Conservation (phyloP, 1,140 invertebrate genomes). For the Brachionus sp. region DNA sequence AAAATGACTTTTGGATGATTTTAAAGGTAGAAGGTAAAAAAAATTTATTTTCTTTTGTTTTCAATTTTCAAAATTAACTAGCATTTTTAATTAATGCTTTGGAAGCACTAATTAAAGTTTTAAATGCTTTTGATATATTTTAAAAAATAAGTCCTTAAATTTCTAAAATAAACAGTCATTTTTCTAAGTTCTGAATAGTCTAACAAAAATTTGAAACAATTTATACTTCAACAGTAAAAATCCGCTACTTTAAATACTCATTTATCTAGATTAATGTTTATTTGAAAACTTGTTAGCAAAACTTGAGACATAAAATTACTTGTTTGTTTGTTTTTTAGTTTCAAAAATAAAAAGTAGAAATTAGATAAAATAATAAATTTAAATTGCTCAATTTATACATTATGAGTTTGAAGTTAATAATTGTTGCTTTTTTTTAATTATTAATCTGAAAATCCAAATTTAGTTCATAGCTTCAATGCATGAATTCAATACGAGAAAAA, state of each 20-base stretch:
- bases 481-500: neutral
- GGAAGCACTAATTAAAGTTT: too few species aligned
- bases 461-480: neutral
- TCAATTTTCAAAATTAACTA: too few species aligned
- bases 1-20: too few species aligned
- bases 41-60: too few species aligned
- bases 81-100: too few species aligned
- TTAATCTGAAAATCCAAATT: neutral
- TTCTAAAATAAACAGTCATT: too few species aligned
- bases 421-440: constrained; percentile 5
- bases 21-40: too few species aligned
- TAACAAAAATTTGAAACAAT: neutral
- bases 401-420: neutral
- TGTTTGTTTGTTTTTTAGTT: neutral
- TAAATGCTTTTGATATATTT: too few species aligned
- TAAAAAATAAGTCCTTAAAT: too few species aligned
- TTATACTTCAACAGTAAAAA: neutral
- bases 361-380: neutral
- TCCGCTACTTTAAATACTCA: neutral
- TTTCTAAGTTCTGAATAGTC: neutral
- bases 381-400: neutral
- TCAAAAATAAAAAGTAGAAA: neutral
- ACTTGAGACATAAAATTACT: neutral
- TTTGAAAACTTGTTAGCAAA: neutral
- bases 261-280: neutral